These are phyloP conservation scores for Temnothorax rugatulus DNA, from an alignment of 2,888 invertebrate genomes.

Conservation along the genomic window DNA sequence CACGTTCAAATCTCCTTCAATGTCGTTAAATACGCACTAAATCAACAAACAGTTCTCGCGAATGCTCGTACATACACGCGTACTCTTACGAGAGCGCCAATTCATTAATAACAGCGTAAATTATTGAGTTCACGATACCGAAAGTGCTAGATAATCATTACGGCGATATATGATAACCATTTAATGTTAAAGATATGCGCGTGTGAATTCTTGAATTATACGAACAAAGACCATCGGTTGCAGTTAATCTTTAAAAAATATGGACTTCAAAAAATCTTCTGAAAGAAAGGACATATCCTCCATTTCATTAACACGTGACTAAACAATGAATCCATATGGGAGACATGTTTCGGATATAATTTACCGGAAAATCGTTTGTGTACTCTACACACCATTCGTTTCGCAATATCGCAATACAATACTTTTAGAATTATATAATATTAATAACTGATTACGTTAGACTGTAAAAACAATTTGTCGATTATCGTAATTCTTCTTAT, in stretches of 20 bases:
- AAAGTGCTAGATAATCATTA: slow-evolving; percentile 15
- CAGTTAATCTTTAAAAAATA: not conserved
- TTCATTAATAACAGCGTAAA: slow-evolving; percentile 11
- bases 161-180: not conserved
- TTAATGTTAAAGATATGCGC: not conserved
- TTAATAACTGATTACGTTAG: not conserved
- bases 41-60: slow-evolving; percentile 13
- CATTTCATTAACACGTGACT: slow-evolving; percentile 25
- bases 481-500: not conserved
- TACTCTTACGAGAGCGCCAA: not conserved
- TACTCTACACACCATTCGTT: not conserved
- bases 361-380: slow-evolving; percentile 2
- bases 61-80: not conserved
- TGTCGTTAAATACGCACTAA: not conserved
- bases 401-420: not conserved
- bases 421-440: not conserved
- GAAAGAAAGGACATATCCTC: not conserved
- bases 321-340: slow-evolving; percentile 32
- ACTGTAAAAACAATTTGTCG: not conserved
- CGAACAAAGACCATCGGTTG: not conserved
- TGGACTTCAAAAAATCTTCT: not conserved
- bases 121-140: not conserved
- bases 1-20: slow-evolving; percentile 13
- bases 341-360: not conserved
- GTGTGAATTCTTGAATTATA: not conserved